Percentiles rank a stretch among this genome's conserved stretches.
These are phyloP conservation scores for Cyphomyrmex costatus DNA, from an alignment of 1,140 invertebrate genomes.

Conservation along the genomic window DNA sequence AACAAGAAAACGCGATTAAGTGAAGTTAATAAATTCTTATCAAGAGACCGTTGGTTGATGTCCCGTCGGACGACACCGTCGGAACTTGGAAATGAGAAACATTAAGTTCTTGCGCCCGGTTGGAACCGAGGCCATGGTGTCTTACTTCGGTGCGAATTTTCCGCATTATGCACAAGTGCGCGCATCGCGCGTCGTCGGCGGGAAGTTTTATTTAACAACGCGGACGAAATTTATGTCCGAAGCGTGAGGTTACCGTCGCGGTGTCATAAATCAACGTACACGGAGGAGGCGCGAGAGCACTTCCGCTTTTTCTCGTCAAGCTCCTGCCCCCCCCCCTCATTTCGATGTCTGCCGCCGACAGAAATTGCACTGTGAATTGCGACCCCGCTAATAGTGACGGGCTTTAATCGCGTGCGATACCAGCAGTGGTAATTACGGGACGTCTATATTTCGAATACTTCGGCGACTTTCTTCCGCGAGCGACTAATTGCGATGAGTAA, in stretches of 20 bases:
- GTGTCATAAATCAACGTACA: conserved; percentile 63
- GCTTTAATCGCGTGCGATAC: conserved; percentile 42
- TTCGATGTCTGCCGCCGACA: conserved; percentile 15
- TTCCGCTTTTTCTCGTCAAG: conserved; percentile 35
- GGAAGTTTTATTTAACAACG: conserved; percentile 69
- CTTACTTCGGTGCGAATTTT: conserved; percentile 52
- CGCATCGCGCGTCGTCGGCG: conserved; percentile 25
- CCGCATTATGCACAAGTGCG: conserved; percentile 53
- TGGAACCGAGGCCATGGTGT: conserved; percentile 16
- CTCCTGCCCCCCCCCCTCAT: too few species aligned
- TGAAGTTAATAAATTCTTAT: conserved; percentile 54
- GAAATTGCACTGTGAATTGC: conserved; percentile 31
- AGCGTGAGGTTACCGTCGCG: conserved; percentile 62
- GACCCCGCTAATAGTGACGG: not conserved
- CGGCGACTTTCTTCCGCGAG: conserved; percentile 26
- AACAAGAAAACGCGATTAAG: not conserved
- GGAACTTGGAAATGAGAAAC: conserved; percentile 46
- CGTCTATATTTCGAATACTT: conserved; percentile 45
- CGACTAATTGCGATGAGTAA: conserved; percentile 66
- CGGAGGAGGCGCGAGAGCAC: not conserved
- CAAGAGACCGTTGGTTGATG: conserved; percentile 1
- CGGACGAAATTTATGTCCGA: conserved; percentile 57
- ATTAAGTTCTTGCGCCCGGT: conserved; percentile 40
- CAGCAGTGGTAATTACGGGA: conserved; percentile 39
- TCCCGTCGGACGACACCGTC: conserved; percentile 9